Percentiles rank a stretch among this genome's conserved stretches.
Conservation (phyloP, 2,113 vertebrate genomes). For the Lepisosteus oculatus region DNA sequence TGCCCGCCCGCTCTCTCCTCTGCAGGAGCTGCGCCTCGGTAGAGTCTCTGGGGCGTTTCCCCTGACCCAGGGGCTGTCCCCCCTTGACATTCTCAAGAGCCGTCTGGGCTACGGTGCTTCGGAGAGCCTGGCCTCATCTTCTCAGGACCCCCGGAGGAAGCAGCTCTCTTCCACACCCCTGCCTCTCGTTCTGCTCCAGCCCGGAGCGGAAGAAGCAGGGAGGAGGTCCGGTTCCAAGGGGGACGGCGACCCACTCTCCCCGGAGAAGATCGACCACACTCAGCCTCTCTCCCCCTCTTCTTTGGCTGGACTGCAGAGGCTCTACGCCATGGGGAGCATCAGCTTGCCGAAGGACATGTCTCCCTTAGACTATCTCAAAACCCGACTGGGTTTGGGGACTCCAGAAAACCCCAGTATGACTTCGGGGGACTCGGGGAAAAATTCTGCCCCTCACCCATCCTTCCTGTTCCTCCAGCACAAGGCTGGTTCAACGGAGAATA, state of each 20-base stretch:
- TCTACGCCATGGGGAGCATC: constrained; percentile 52
- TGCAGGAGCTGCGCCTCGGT: constrained; percentile 30
- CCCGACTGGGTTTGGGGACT: constrained; percentile 45
- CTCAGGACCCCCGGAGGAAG: too few relatives aligned
- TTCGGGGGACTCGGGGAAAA: constrained; percentile 36
- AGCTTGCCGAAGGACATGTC: constrained; percentile 66
- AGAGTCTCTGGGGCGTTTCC: constrained; percentile 35
- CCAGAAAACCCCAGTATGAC: constrained; percentile 37
- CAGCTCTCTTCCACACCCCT: not conserved
- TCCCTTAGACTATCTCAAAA: constrained; percentile 62
- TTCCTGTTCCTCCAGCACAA: constrained; percentile 49
- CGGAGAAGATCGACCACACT: not conserved
- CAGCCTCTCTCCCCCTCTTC: constrained; percentile 43
- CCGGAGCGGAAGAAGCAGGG: constrained; percentile 25
- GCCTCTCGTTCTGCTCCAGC: constrained; percentile 9
- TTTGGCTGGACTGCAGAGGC: constrained; percentile 34
- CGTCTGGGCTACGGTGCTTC: constrained; percentile 10
- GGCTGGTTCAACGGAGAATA: constrained; percentile 7
- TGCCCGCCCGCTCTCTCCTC: constrained; percentile 24
- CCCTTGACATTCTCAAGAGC: constrained; percentile 32
- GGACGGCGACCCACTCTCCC: constrained; percentile 23
- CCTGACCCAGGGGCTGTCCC: constrained; percentile 53
- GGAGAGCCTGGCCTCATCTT: constrained; percentile 4
- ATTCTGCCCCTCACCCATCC: constrained; percentile 23
- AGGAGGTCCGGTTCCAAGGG: constrained; percentile 37